A percentile compares a stretch with the other conserved stretches of the same genome.
phyloP scores from a whole-genome alignment of 2,888 invertebrate genomes.

The Anorthoa munda region DNA sequence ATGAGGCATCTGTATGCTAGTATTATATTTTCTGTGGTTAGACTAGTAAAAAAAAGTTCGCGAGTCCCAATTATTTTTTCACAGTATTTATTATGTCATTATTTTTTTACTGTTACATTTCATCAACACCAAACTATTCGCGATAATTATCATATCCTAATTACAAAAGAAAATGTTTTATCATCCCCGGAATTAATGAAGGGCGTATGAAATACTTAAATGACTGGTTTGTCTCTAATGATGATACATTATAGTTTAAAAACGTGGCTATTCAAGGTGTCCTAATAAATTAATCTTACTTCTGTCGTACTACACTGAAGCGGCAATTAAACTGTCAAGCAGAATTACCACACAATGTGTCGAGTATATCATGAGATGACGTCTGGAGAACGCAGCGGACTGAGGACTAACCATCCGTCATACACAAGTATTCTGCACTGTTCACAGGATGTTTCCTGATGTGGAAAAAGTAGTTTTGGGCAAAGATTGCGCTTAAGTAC shows the following conservation, averaged over 20 bases:
- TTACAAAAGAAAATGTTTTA: slow-evolving; percentile 33
- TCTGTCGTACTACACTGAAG: slow-evolving; percentile 85
- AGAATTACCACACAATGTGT: slow-evolving; percentile 90
- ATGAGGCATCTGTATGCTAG: too few relatives aligned
- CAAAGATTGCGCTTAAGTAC: background rate
- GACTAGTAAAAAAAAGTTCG: too few relatives aligned
- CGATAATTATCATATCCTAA: slow-evolving; percentile 39
- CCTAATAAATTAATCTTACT: slow-evolving; percentile 88
- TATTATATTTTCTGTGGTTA: too few relatives aligned
- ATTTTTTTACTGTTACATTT: slow-evolving; percentile 9
- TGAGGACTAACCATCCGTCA: slow-evolving; percentile 80
- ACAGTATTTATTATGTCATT: slow-evolving; percentile 14
- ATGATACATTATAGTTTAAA: slow-evolving; percentile 86
- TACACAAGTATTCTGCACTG: slow-evolving; percentile 74
- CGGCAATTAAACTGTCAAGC: slow-evolving; percentile 87
- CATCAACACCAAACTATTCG: slow-evolving; percentile 30
- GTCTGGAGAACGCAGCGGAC: slow-evolving; percentile 76
- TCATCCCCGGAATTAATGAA: slow-evolving; percentile 49
- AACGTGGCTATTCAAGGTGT: slow-evolving; percentile 85
- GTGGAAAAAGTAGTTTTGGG: background rate
- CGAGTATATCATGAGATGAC: slow-evolving; percentile 88
- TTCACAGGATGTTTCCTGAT: slow-evolving; percentile 68
- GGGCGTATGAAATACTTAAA: slow-evolving; percentile 68
- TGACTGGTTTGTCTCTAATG: slow-evolving; percentile 82
- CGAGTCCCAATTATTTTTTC: too few relatives aligned